Base-by-base conservation (phyloP, 2,797 vertebrate genomes). In the Philypnodon macrostomus region DNA sequence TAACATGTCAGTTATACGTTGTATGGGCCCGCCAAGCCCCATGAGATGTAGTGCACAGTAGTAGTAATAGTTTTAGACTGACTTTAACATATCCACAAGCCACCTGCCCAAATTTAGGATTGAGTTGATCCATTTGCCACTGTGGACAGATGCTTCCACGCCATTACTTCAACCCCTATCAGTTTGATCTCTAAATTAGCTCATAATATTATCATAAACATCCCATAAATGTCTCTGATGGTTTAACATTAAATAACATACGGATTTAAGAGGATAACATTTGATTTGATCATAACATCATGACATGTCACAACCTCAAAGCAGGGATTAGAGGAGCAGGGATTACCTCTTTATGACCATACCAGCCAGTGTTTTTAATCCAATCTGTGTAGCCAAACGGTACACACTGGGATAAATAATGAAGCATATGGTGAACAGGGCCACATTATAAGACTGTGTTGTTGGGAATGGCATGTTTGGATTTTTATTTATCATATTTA, bases 361-460 rank as follows among this genome's bases (percentile, higher is more conserved):
- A n/a, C n/a, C 62, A 63, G 63, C 38, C 61, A 55, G 60, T 59
- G 68, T 68, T 75, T 80, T 67, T 79, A 85, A 85, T 80, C 80
- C 71, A 74, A 77, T 84, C 73, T 73, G 36, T 63, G 51, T 33
- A 42, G 4, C 29, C 47, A 46, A 44, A 61, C 67, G 47, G 45
- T 62, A 42, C 39, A 35, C 12, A 33, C 18, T 32, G 41, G 52
- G 61, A 63, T 48, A 33, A 50, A 51, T 45, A 35, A 33, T 66
- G 58, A 30, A 58, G 36, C 70, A 71, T 81, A 71, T 74, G 79
- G 62, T 48, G 37, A 18, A 58, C 40, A 47, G 14, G 51, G 32
- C 19, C 24, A 57, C 32, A 61, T 32, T 49, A 46, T 29, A 50
- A 48, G 18, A 18, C 11, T 2, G 5, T 16, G 17, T 47, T 33